Percentiles rank a stretch among this genome's conserved stretches.
Evolutionary conservation across 1,140 invertebrate species (phyloP).

Genomic region (Elymnias hypermnestra): DNA sequence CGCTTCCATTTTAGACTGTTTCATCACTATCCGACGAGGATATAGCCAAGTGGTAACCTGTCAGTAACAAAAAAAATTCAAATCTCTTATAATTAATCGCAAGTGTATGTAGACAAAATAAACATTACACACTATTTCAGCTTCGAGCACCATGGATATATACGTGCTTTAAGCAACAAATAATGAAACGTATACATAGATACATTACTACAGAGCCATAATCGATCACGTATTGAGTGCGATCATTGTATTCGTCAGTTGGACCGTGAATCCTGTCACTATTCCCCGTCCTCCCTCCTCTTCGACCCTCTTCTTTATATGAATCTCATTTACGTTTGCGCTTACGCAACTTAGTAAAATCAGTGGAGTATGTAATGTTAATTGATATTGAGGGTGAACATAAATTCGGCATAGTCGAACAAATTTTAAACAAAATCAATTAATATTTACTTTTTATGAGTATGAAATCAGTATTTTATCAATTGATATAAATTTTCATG

Average conservation of each 20-base stretch:
- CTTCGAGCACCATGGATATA: not conserved
- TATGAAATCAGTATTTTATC: no score
- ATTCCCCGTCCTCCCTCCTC: conserved; percentile 27
- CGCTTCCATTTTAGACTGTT: no score
- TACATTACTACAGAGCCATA: conserved; percentile 55
- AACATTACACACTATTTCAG: not conserved
- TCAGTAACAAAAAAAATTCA: no score
- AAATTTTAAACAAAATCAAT: no score
- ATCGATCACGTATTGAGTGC: conserved; percentile 70
- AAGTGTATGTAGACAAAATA: no score
- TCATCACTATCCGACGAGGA: no score
- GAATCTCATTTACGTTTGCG: conserved; percentile 63
- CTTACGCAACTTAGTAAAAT: conserved; percentile 66
- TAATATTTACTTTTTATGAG: no score
- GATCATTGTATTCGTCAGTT: conserved; percentile 67
- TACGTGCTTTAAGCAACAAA: conserved; percentile 13
- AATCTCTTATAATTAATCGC: no score
- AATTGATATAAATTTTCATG: no score
- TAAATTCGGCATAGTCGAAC: conserved; percentile 12
- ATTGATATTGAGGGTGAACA: conserved; percentile 44
- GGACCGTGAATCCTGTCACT: conserved; percentile 71
- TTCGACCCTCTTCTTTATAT: conserved; percentile 43
- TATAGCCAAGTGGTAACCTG: no score
- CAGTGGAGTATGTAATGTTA: conserved; percentile 54
- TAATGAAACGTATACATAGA: conserved; percentile 22